phyloP scores from a whole-genome alignment of 2,797 vertebrate species.

The Pterois miles region DNA sequence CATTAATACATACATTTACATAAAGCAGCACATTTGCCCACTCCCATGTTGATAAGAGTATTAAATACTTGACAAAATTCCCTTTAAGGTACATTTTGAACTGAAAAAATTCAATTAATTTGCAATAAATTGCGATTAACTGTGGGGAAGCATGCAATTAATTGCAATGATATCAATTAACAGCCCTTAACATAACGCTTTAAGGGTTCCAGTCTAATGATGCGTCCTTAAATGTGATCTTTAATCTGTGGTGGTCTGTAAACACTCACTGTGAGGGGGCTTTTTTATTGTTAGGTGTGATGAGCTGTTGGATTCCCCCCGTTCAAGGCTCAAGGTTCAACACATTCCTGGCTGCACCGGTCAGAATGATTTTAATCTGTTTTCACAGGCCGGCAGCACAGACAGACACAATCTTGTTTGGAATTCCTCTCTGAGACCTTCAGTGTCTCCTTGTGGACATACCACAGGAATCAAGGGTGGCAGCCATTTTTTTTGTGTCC shows the following conservation, averaged over 20 bases:
- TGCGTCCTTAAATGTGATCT: not conserved
- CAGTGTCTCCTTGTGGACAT: constrained; percentile 46
- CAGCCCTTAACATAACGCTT: not conserved
- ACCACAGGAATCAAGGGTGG: constrained; percentile 49
- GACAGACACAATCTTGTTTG: constrained; percentile 68
- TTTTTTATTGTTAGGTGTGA: constrained; percentile 45
- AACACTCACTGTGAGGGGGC: not conserved
- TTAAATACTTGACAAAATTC: no score
- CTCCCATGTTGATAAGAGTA: no score
- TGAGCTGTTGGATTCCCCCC: constrained; percentile 44
- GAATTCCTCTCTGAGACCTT: constrained; percentile 67
- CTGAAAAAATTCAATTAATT: no score
- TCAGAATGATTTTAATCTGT: constrained; percentile 75
- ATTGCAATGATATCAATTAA: no score
- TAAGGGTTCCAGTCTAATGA: not conserved
- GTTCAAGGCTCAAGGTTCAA: constrained; percentile 57
- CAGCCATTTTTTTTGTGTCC: constrained; percentile 2
- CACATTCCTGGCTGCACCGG: constrained; percentile 68
- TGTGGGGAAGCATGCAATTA: no score
- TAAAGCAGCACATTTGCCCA: no score
- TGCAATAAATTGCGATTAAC: no score
- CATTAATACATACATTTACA: no score
- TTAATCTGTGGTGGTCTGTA: constrained; percentile 13
- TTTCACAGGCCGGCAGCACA: constrained; percentile 67
- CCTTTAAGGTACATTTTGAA: no score